These are phyloP conservation scores for Gerris buenoi DNA, from an alignment of 1,140 invertebrate species.

Conservation along the genomic window DNA sequence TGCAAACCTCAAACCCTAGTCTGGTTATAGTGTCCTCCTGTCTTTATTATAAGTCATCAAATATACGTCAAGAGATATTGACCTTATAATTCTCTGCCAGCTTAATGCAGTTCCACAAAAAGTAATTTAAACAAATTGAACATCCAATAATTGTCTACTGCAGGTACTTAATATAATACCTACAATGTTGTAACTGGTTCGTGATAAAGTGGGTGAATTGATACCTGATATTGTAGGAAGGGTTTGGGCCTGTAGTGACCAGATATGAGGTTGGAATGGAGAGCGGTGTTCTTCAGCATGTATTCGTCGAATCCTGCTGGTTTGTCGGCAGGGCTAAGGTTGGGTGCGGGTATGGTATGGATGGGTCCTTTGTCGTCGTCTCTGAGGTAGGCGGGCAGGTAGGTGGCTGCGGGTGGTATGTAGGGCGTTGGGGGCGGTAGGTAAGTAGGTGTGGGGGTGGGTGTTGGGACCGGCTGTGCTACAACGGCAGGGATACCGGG, in stretches of 20 bases:
- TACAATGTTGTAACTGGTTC: no score
- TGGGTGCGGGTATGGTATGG: slow-evolving; percentile 66
- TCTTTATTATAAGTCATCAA: no score
- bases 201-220: no score
- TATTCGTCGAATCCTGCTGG: slow-evolving; percentile 9
- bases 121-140: no score
- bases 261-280: not conserved
- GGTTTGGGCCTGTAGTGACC: not conserved
- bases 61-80: no score
- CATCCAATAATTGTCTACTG: no score
- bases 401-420: not conserved
- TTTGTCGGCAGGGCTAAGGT: slow-evolving; percentile 36
- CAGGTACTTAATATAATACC: no score
- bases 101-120: no score
- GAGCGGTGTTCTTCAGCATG: not conserved
- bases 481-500: not conserved
- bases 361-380: slow-evolving; percentile 49
- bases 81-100: no score
- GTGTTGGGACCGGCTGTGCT: not conserved
- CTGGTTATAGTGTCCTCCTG: no score
- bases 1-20: no score
- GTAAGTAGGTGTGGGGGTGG: slow-evolving; percentile 5
- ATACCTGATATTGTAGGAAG: not conserved
- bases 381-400: slow-evolving; percentile 9
- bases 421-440: slow-evolving; percentile 9